These are phyloP conservation scores for Petroica traversi DNA, from an alignment of 2,113 vertebrate species.

Conservation along the genomic window DNA sequence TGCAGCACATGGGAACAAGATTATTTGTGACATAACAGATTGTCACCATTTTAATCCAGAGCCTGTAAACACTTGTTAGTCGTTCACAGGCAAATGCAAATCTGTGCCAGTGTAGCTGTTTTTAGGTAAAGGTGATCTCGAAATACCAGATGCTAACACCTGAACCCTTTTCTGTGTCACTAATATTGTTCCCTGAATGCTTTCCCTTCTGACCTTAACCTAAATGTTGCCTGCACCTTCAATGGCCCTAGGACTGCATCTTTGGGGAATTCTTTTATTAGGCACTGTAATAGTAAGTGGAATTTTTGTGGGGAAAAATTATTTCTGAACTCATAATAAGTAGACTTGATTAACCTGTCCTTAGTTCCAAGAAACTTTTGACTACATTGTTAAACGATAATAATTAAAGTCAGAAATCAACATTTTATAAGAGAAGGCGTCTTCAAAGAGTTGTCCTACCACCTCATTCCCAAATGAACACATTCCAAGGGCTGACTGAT, in stretches of 20 bases:
- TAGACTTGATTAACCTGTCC: background rate
- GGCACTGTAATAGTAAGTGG: background rate
- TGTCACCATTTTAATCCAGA: conserved; percentile 34
- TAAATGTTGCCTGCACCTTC: background rate
- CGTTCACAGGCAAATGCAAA: background rate
- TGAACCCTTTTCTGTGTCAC: background rate
- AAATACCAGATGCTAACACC: background rate
- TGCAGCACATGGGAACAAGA: conserved; percentile 5
- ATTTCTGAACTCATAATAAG: background rate
- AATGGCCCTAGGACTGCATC: background rate
- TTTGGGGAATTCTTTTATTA: background rate
- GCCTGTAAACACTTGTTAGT: conserved; percentile 17
- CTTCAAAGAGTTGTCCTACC: background rate
- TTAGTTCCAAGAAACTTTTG: background rate
- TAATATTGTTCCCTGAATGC: background rate
- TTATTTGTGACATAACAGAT: conserved; percentile 49
- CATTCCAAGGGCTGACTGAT: background rate
- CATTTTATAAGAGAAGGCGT: background rate
- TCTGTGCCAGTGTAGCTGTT: background rate
- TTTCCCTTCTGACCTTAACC: conserved; percentile 2
- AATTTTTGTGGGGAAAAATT: background rate
- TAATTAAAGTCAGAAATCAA: background rate
- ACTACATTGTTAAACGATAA: background rate
- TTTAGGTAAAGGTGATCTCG: background rate
- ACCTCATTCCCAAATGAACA: background rate